Conservation (phyloP, 2,797 vertebrate species). For the Brotula barbata region DNA sequence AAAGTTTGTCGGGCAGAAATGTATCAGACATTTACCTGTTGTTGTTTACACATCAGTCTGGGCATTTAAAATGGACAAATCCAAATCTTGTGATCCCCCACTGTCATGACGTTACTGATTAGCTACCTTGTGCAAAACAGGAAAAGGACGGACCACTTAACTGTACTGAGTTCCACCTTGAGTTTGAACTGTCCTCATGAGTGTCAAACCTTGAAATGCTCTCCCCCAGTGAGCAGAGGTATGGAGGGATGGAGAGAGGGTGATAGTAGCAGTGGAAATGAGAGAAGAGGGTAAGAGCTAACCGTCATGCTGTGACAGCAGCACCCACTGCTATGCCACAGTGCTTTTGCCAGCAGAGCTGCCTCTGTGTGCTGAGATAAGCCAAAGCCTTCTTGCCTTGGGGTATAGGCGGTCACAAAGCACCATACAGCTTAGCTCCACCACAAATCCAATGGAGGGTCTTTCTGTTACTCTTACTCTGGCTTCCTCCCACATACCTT, state of each 20-base stretch:
- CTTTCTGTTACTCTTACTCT: conserved; percentile 33
- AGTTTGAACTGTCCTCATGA: conserved; percentile 13
- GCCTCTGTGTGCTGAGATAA: conserved; percentile 73
- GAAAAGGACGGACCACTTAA: conserved; percentile 2
- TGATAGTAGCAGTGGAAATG: conserved; percentile 24
- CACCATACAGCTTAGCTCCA: conserved; percentile 63
- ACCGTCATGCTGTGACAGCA: conserved; percentile 62
- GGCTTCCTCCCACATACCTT: conserved; percentile 24
- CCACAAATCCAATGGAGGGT: conserved; percentile 55
- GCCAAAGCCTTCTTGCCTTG: conserved; percentile 58
- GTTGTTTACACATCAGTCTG: neutral
- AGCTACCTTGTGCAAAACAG: conserved; percentile 2
- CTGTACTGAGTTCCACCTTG: conserved; percentile 10
- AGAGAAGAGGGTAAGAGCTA: conserved; percentile 39
- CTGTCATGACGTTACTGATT: neutral
- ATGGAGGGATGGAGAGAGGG: conserved; percentile 19
- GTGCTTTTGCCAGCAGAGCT: conserved; percentile 63
- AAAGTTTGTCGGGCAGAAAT: too few species aligned
- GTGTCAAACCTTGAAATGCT: conserved; percentile 24
- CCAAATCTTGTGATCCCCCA: conserved; percentile 14
- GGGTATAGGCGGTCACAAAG: conserved; percentile 61
- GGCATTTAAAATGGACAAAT: conserved; percentile 22
- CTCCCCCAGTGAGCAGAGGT: conserved; percentile 19
- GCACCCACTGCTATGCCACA: conserved; percentile 60
- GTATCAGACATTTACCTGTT: too few species aligned